Base-by-base conservation (phyloP, 1,140 invertebrate genomes). In the Pseudomyrmex pallidus region DNA sequence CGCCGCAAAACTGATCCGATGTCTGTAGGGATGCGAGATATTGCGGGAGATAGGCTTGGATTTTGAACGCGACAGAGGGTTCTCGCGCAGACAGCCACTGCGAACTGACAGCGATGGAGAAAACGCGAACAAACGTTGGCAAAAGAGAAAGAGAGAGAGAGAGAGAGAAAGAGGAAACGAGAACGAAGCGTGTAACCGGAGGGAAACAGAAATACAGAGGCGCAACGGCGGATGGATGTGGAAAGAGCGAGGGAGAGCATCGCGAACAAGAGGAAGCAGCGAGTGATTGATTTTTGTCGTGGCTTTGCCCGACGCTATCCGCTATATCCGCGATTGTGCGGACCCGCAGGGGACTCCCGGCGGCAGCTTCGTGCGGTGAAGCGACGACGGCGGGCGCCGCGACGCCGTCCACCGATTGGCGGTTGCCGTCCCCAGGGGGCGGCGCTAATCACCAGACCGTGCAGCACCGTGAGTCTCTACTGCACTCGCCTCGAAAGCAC, bases 201-300 rank as follows among this genome's bases (percentile, higher is more conserved):
- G 84, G 62, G 64, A 89, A 68, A 66, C 72, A 83, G 70, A 87
- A 57, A 61, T 74, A 48, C 50, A 46, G 52, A 59, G 77, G 20
- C 61, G 25, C 35, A 63, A 57, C 82, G 74, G 72, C 22, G 68
- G 64, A 59, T 15, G 25, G 86, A 78, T 52, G 61, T 77, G 25
- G 59, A 13, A 76, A 61, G 78, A 78, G 84, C 83, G 82, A 83
- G 48, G 85, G 74, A 70, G 54, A 59, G 84, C 57, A 74, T 57
- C 78, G 86, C 68, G 87, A 85, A 88, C 72, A 87, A 88, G 86
- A 91, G 90, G 91, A 91, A 91, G 89, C 89, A 89, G 85, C 89
- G 91, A 90, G 92, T 94, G 93, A 94, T 94, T 94, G 93, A 94
- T 94, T 94, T 94, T 94, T 94, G 93, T 93, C 92, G 93, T 93